Percentiles rank a stretch among this genome's conserved stretches.
Evolutionary conservation across 2,113 vertebrate species (phyloP).

Genomic region (Dasypus novemcinctus): DNA sequence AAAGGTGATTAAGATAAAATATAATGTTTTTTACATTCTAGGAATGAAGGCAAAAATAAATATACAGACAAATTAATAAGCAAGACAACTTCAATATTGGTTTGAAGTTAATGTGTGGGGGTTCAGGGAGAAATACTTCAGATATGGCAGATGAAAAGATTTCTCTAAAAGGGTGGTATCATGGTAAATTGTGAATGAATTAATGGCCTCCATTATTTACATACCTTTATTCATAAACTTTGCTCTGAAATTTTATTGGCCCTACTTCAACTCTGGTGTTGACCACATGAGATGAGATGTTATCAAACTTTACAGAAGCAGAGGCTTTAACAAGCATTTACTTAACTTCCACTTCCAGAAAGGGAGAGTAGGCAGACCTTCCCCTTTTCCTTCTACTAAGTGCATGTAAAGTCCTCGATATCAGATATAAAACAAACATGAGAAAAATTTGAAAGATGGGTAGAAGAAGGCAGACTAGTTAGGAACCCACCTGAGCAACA

Average conservation of each 20-base stretch:
- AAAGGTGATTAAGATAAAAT: background rate
- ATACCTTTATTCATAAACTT: background rate
- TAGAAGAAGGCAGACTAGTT: background rate
- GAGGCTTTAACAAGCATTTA: background rate
- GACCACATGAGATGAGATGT: background rate
- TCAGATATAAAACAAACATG: background rate
- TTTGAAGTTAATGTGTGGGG: background rate
- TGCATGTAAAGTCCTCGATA: background rate
- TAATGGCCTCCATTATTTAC: background rate
- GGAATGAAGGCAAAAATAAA: background rate
- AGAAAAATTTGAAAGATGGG: background rate
- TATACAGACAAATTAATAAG: background rate
- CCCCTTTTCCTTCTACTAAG: background rate
- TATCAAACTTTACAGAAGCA: background rate
- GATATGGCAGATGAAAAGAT: background rate
- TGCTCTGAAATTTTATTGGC: background rate
- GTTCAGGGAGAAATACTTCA: background rate
- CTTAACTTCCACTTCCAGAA: background rate
- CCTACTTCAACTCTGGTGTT: background rate
- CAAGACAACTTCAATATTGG: background rate
- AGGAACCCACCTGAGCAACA: background rate
- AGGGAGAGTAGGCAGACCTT: background rate
- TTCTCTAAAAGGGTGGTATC: background rate
- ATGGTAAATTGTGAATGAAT: fast-evolving
- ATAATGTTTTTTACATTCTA: background rate